Base-by-base conservation (phyloP, 1,140 invertebrate genomes). In the Leptinotarsa defecta region DNA sequence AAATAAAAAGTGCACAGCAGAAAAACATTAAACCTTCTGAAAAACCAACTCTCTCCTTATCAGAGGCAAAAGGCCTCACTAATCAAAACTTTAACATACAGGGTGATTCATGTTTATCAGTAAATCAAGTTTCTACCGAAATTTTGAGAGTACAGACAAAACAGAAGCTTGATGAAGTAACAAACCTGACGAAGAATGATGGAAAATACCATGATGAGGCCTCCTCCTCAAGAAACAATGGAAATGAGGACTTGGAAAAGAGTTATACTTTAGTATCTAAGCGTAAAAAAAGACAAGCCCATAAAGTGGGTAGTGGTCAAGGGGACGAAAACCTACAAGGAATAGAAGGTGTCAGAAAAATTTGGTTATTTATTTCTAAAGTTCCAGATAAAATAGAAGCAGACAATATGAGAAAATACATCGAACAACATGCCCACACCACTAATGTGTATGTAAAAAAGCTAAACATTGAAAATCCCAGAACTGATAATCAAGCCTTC, bases 311-410 rank as follows among this genome's bases (percentile, higher is more conserved):
- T 3, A 64, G 19, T 15, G 63, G 63, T 17, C 13, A 64, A 17
- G 63, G 63, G 1, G 19, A 64, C 19, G 19, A 64, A 17, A 20
- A 64, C 19, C 19, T 64, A 19, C 19, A 19, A 17, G 63, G 63
- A 13, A 64, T 17, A 13, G 63, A 64, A 64, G 63, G 19, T 15
- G 19, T 27, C 24, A 73, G 52, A 13, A 48, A 69, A 57, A 73
- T 64, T 34, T 62, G 19, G 73, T 34, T 48, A 11, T 24, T 64
- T 64, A 64, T 64, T 17, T 64, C 63, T 17, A 64, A 64, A 19
- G 63, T 64, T 64, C 63, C 63, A 64, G 63, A 64, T 64, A 64
- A 64, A 64, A 64, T 64, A 64, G 63, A 13, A 64, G 13, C 13
- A 64, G 63, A 64, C 11, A 64, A 64, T 19, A 64, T 52, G 17